These are phyloP conservation scores for Panonychus citri DNA, from an alignment of 1,140 invertebrate genomes.

Conservation along the genomic window DNA sequence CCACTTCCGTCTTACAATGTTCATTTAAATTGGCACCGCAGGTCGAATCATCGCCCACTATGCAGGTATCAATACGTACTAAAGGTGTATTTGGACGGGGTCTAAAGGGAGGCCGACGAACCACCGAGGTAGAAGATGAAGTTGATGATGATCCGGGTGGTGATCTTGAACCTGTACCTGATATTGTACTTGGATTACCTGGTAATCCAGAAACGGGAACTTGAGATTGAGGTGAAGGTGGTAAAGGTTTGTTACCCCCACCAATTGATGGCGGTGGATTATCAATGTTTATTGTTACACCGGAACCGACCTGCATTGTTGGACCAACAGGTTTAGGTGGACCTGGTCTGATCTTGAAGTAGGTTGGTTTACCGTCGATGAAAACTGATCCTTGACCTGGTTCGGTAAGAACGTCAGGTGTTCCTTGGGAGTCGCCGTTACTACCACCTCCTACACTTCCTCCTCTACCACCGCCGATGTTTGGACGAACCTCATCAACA, in stretches of 20 bases:
- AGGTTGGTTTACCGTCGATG: neutral
- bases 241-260: neutral
- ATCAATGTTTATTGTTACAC: neutral
- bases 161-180: neutral
- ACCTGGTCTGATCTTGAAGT: neutral
- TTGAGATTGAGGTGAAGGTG: neutral
- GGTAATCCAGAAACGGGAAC: neutral
- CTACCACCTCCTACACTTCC: neutral
- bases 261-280: neutral
- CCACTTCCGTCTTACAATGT: conserved; percentile 57
- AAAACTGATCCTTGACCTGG: neutral
- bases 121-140: neutral
- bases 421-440: too few species aligned
- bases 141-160: neutral
- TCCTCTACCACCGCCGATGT: neutral
- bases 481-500: conserved; percentile 12
- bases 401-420: neutral
- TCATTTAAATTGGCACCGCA: conserved; percentile 67
- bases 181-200: neutral
- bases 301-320: conserved; percentile 2
- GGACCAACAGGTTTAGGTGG: neutral
- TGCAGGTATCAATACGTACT: conserved; percentile 64
- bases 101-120: conserved; percentile 10
- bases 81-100: conserved; percentile 12
- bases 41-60: conserved; percentile 74